Evolutionary conservation across 2,888 invertebrate species (phyloP).

Genomic region (Chymomyza procnemis): DNA sequence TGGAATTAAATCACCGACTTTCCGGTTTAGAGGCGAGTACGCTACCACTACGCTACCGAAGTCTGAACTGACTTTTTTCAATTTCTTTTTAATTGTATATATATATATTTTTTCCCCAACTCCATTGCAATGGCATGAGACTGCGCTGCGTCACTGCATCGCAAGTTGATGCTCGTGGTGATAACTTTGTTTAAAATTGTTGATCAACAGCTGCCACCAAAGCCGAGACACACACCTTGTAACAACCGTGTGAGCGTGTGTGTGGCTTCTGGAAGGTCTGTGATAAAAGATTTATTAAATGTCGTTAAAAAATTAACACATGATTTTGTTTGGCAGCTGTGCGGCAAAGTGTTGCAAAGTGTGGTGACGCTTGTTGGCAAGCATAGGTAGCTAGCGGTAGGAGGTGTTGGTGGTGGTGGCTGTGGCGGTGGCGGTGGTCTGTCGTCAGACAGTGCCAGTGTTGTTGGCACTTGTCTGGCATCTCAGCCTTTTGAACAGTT

Average conservation of each 20-base stretch:
- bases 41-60: too few relatives aligned
- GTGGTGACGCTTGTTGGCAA: neutral
- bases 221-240: neutral
- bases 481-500: constrained; percentile 17
- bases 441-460: neutral
- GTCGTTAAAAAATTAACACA: constrained; percentile 67
- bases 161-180: neutral
- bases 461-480: neutral
- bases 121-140: too few relatives aligned
- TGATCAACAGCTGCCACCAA: neutral
- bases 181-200: neutral
- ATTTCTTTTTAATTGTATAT: neutral
- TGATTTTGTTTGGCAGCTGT: constrained; percentile 32
- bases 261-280: neutral
- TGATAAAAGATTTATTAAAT: constrained; percentile 58
- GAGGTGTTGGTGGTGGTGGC: too few relatives aligned
- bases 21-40: too few relatives aligned
- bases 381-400: too few relatives aligned
- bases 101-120: too few relatives aligned
- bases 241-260: neutral
- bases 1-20: too few relatives aligned
- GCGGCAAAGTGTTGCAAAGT: neutral
- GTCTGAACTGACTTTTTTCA: too few relatives aligned
- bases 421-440: too few relatives aligned
- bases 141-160: too few relatives aligned